A percentile compares a stretch with the other conserved stretches of the same genome.
phyloP scores from a whole-genome alignment of 2,113 vertebrate genomes.

The Nicator chloris region DNA sequence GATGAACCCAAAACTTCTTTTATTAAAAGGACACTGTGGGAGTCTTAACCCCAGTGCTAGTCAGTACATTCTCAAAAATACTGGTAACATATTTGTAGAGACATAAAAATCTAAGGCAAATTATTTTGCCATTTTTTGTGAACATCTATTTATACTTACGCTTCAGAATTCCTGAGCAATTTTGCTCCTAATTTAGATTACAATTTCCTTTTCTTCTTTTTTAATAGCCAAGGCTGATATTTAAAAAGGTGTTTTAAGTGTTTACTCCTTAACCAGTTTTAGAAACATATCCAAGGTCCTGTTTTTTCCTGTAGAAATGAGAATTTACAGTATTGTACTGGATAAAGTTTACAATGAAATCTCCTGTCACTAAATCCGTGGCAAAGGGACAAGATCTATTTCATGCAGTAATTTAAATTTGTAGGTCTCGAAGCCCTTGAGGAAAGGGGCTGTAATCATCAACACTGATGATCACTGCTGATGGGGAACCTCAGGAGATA shows the following conservation, averaged over 20 bases:
- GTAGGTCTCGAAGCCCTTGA: neutral
- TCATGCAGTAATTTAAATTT: neutral
- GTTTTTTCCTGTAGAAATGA: neutral
- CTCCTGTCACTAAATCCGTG: neutral
- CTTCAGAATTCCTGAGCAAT: neutral
- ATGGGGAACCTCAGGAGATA: neutral
- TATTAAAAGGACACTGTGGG: neutral
- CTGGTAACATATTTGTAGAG: neutral
- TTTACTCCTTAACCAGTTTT: neutral
- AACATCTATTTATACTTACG: neutral
- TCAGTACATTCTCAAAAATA: neutral
- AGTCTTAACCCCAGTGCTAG: neutral
- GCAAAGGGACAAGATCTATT: neutral
- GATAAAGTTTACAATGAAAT: neutral
- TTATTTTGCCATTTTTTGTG: neutral
- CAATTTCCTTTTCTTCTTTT: accelerated
- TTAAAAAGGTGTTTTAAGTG: neutral
- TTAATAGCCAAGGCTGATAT: neutral
- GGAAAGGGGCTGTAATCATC: neutral
- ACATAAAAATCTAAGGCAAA: neutral
- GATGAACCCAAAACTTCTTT: neutral
- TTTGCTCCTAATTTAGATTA: neutral
- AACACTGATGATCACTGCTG: neutral
- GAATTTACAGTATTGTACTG: neutral
- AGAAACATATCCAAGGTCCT: neutral